phyloP scores from a whole-genome alignment of 2,113 vertebrate species.

The Syrmaticus mikado region DNA sequence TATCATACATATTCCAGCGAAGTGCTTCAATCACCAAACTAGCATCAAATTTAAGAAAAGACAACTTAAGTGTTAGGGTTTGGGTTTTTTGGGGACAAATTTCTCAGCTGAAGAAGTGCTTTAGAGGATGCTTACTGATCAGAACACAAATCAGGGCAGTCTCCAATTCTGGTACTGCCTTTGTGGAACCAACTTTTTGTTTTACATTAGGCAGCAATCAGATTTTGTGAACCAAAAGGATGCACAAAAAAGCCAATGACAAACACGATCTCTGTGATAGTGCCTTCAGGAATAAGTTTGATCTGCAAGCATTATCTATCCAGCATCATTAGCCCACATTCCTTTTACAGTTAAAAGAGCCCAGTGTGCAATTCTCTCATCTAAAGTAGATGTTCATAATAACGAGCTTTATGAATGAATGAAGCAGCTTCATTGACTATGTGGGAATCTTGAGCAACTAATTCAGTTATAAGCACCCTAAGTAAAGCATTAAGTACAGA shows the following conservation, averaged over 20 bases:
- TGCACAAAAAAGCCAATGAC: not conserved
- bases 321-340: not conserved
- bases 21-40: not conserved
- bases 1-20: too few species aligned
- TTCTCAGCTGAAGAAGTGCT: not conserved
- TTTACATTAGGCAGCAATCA: not conserved
- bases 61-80: not conserved
- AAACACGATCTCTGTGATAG: accelerated
- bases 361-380: not conserved
- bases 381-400: not conserved
- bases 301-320: not conserved
- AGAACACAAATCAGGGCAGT: not conserved
- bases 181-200: not conserved
- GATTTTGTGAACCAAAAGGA: accelerated
- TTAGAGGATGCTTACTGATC: not conserved
- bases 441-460: not conserved
- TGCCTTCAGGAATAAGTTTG: not conserved
- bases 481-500: not conserved
- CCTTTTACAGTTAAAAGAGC: not conserved
- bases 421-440: not conserved
- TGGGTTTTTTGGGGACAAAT: not conserved
- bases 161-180: not conserved
- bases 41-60: not conserved
- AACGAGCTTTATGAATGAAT: not conserved
- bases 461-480: not conserved